A percentile compares a stretch with the other conserved stretches of the same genome.
Evolutionary conservation across 53 echinoderm and acorn worm genomes (phyloP).

Genomic region (Hippasteria phrygiana): DNA sequence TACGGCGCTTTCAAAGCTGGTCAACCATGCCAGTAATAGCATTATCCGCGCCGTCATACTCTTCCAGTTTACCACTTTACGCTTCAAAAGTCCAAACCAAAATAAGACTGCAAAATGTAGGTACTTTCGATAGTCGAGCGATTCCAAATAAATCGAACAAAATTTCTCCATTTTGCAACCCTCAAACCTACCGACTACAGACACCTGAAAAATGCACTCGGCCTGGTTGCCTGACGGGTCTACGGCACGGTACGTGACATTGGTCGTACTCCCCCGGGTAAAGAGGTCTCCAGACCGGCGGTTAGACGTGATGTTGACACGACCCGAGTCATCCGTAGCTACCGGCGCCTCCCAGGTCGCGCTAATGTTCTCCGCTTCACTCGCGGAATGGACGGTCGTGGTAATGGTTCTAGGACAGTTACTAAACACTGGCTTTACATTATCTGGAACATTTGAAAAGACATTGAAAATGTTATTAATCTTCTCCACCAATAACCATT

Average conservation of each 20-base stretch:
- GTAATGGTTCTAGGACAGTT: background rate
- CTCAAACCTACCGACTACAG: constrained; percentile 27
- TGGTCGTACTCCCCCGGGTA: constrained; percentile 31
- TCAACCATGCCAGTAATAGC: too few relatives aligned
- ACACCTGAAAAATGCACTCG: constrained; percentile 36
- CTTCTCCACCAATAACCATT: too few relatives aligned
- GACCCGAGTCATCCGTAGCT: constrained; percentile 51
- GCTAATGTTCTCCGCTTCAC: constrained; percentile 36
- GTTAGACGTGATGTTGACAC: constrained; percentile 16
- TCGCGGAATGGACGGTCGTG: constrained; percentile 41
- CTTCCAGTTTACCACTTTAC: too few relatives aligned
- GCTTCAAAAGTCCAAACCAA: too few relatives aligned
- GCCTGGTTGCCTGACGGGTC: constrained; percentile 55
- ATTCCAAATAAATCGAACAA: too few relatives aligned
- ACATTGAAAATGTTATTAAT: background rate
- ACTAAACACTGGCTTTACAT: constrained; percentile 14
- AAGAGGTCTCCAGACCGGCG: constrained; percentile 46
- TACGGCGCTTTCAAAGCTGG: too few relatives aligned
- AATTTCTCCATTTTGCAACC: too few relatives aligned
- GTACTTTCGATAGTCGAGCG: too few relatives aligned
- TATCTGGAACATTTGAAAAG: constrained; percentile 9
- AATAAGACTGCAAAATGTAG: too few relatives aligned
- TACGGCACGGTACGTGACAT: constrained; percentile 45
- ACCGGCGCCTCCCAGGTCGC: constrained; percentile 45
- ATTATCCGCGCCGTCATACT: too few relatives aligned